Base-by-base conservation (phyloP, 2,888 invertebrate genomes). In the Lottia scabra region DNA sequence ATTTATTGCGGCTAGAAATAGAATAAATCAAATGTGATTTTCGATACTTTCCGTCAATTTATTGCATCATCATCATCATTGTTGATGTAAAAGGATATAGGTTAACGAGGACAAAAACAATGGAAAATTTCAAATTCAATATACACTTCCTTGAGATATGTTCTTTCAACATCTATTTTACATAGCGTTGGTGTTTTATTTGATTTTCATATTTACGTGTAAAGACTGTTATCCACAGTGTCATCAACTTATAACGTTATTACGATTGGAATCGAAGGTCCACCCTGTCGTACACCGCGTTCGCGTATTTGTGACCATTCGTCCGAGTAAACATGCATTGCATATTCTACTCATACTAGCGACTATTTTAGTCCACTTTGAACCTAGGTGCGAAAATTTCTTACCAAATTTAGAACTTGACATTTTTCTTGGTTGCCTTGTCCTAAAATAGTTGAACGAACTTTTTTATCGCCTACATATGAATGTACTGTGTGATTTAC, bases 321-420 rank as follows among this genome's bases (percentile, higher is more conserved):
- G 56, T 19, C 2, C 56, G 56, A 56, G 56, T 56, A 56, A 56
- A 56, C 56, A 56, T 56, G 23, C n/a, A 56, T 56, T 56, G 56
- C 56, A 56, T 56, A 56, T 56, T 23, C 10, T 19, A 23, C 56
- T 23, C 23, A 56, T 56, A 23, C 19, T 56, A 56, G 10, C 10
- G 19, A 56, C 56, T 56, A 56, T 56, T 56, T 56, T 56, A 56
- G 56, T 10, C 56, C 23, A 23, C 56, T 56, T 56, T 13, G 1
- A 13, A 56, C 56, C 38, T 38, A 38, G 10, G 38, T 38, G 38
- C 38, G 38, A 38, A 38, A 38, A 56, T 56, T 56, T 56, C 23
- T 56, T 56, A 23, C 56, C 56, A 19, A 56, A 56, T 56, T 19
- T 56, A 23, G 56, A 56, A 56, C 23, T 19, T 56, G 56, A 56